phyloP scores from a whole-genome alignment of 1,140 invertebrate genomes.

The Doryteuthis pealeii region DNA sequence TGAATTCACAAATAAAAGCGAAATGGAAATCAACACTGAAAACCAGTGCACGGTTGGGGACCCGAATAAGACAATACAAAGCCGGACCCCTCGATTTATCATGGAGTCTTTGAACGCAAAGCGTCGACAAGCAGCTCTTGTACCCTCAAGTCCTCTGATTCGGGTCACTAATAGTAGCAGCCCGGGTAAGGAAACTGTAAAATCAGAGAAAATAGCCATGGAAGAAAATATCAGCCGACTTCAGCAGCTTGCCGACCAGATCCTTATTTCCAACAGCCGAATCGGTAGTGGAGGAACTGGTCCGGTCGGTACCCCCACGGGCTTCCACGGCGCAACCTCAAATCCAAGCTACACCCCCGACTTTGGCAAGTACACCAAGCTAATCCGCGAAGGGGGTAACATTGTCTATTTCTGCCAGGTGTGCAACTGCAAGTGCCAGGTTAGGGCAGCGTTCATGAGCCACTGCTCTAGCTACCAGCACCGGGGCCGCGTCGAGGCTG shows the following conservation, averaged over 20 bases:
- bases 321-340: background rate
- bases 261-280: conserved; percentile 24
- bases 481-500: conserved; percentile 32
- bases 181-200: background rate
- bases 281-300: background rate
- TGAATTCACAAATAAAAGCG: conserved; percentile 1
- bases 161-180: background rate
- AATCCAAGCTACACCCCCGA: conserved; percentile 40
- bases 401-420: conserved; percentile 52
- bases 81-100: background rate
- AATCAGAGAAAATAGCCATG: conserved; percentile 8
- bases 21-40: background rate
- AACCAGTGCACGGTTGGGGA: background rate
- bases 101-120: background rate
- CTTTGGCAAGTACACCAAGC: conserved; percentile 49
- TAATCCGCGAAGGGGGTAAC: conserved; percentile 48
- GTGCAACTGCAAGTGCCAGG: conserved; percentile 50
- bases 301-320: background rate
- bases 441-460: conserved; percentile 40
- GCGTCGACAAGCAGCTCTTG: background rate
- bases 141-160: background rate
- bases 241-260: conserved; percentile 39
- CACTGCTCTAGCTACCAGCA: conserved; percentile 41
- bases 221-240: conserved; percentile 17
- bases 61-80: background rate